phyloP scores from a whole-genome alignment of 1,140 invertebrate genomes.

The Chrysomallon squamiferum region DNA sequence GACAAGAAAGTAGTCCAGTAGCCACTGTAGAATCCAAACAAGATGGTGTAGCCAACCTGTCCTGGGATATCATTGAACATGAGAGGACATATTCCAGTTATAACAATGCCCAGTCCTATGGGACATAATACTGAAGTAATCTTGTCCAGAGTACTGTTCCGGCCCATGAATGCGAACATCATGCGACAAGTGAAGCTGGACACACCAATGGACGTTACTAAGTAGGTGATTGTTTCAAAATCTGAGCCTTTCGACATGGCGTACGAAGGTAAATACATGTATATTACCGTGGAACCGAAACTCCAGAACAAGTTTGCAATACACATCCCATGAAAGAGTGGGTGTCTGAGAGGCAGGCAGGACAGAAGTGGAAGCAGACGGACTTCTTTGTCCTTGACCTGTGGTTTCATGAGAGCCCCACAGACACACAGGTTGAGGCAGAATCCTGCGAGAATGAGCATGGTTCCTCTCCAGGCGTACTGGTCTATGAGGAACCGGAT shows the following conservation, averaged over 20 bases:
- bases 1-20: conserved; percentile 60
- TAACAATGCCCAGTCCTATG: conserved; percentile 47
- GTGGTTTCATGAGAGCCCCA: conserved; percentile 68
- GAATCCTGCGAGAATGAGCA: conserved; percentile 81
- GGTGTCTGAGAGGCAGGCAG: conserved; percentile 50
- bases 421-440: conserved; percentile 89
- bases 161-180: conserved; percentile 58
- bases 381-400: conserved; percentile 35
- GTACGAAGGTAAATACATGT: conserved; percentile 58
- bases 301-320: conserved; percentile 60
- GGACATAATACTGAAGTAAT: conserved; percentile 53
- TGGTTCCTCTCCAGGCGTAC: conserved; percentile 84
- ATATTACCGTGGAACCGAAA: conserved; percentile 57
- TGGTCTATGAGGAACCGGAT: conserved; percentile 46
- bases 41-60: conserved; percentile 54
- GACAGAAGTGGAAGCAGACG: conserved; percentile 48
- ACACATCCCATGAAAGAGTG: conserved; percentile 54
- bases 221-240: conserved; percentile 45
- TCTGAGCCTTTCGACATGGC: conserved; percentile 46
- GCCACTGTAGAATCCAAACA: conserved; percentile 59
- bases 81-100: conserved; percentile 52
- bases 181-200: conserved; percentile 47
- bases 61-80: conserved; percentile 55
- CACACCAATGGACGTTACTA: conserved; percentile 53
- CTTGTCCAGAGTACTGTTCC: conserved; percentile 51